Evolutionary conservation across 2,113 vertebrate species (phyloP), one percentile per base, ranked within the genome.

Genomic region (Rhinogobius similis): DNA sequence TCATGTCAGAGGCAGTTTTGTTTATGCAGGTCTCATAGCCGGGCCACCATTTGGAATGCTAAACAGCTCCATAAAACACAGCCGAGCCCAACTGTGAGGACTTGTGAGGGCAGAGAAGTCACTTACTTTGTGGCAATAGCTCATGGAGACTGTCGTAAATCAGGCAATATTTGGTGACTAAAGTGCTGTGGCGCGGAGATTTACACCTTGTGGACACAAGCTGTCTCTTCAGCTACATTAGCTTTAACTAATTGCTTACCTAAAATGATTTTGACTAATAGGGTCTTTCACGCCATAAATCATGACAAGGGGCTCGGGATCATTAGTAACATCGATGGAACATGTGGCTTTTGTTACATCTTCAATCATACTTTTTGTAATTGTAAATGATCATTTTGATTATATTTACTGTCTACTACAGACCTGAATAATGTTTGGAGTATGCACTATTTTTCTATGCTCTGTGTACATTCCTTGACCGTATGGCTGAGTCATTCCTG

Each of bases 111-210:
- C 67, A 70, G 78, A 64, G 59, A 65, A 70, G 43, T 76, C 55
- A 55, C 72, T 23, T 48, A 53, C 55, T 38, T 12, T 41, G 63
- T 73, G 53, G 68, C 75, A 65, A 78, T 84, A 75, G 52, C 78
- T 90, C 81, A 77, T 74, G 66, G 41, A 69, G 43, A 55, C 73
- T 26, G 26, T 78, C 64, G 69, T 53, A 43, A 75, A 78, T 70
- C 61, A 80, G 78, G 72, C 81, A 84, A 84, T 78, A 86, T 81
- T 78, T 76, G 58, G 81, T 73, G 72, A 70, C 64, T 66, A 36
- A 29, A 67, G 58, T 23, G 58, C 62, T 56, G 10, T 52, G 68
- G 73, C 68, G 21, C 41, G 18, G 74, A 78, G 69, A 86, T 86
- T 76, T 78, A 79, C 73, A 72, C 72, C 23, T 4, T 43, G 5